Evolutionary conservation across 2,888 invertebrate species (phyloP).

Genomic region (Sturmia bella): DNA sequence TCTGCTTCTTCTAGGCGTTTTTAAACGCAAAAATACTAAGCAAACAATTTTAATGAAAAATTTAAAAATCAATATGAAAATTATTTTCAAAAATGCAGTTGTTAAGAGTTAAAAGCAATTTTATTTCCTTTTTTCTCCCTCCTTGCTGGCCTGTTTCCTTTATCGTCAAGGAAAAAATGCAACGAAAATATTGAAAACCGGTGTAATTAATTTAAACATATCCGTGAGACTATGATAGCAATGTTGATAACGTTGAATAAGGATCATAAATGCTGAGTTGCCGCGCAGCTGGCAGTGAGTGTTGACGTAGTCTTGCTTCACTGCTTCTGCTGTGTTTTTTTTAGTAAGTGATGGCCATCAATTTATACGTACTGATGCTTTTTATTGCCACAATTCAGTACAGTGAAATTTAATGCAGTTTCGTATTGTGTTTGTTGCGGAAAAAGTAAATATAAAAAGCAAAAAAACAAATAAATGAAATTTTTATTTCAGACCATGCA

Average conservation of each 20-base stretch:
- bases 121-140: conserved; percentile 22
- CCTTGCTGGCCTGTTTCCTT: neutral
- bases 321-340: neutral
- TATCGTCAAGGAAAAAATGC: neutral
- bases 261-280: conserved; percentile 46
- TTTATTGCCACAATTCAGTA: conserved; percentile 29
- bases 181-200: conserved; percentile 48
- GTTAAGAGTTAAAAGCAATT: conserved; percentile 10
- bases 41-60: conserved; percentile 31
- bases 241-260: conserved; percentile 50
- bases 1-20: neutral
- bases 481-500: conserved; percentile 6
- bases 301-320: conserved; percentile 10
- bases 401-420: neutral
- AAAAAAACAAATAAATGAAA: neutral
- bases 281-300: conserved; percentile 1
- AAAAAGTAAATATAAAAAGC: conserved; percentile 8
- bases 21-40: conserved; percentile 24
- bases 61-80: conserved; percentile 20
- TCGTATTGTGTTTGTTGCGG: conserved; percentile 3
- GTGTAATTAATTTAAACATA: conserved; percentile 64
- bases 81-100: conserved; percentile 15
- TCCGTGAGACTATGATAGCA: conserved; percentile 61
- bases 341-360: conserved; percentile 43
- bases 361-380: conserved; percentile 34